Percentiles rank a stretch among this genome's conserved stretches.
Conservation (phyloP, 2,113 vertebrate genomes). For the Archilochus colubris region DNA sequence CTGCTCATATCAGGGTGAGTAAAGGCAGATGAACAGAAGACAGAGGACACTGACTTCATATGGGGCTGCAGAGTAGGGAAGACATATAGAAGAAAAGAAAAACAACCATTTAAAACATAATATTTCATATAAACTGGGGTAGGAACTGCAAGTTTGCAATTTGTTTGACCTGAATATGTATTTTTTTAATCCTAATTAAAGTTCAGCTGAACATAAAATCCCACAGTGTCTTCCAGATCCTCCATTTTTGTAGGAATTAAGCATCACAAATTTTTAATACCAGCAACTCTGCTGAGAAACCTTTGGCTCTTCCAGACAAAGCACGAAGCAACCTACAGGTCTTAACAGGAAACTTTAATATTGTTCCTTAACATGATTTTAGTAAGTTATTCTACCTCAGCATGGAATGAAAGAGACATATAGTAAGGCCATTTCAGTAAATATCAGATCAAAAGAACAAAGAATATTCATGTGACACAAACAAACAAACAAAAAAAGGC, state of each 20-base stretch:
- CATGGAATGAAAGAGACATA: background rate
- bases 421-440: background rate
- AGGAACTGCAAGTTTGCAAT: background rate
- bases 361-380: no score
- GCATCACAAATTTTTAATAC: background rate
- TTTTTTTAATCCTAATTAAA: background rate
- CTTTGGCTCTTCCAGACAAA: background rate
- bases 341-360: background rate
- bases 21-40: background rate
- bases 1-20: background rate
- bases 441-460: background rate
- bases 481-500: no score
- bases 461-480: background rate
- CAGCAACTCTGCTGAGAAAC: background rate
- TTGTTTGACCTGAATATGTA: background rate
- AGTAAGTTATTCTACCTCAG: background rate
- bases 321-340: background rate
- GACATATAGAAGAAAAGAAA: rapidly evolving
- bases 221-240: background rate
- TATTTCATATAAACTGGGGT: background rate
- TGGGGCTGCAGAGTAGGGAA: rapidly evolving
- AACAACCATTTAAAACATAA: background rate
- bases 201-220: background rate
- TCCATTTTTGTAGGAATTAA: background rate
- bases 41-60: background rate